Evolutionary conservation across 2,797 vertebrate genomes (phyloP).

Genomic region (Rhabdophis nuchalis): DNA sequence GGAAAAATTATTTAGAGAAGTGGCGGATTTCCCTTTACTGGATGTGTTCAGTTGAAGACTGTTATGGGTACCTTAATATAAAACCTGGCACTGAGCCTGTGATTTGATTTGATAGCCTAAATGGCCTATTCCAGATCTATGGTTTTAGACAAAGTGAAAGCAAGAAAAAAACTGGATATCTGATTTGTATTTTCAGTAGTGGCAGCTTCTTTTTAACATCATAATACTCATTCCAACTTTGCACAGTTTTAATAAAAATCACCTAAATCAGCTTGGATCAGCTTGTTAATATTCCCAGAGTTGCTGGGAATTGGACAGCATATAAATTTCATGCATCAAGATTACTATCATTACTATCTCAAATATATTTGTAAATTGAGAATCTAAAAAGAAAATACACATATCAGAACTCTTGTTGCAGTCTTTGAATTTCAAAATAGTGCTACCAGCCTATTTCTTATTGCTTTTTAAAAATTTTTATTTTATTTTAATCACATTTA

Average conservation of each 20-base stretch:
- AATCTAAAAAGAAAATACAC: conserved; percentile 4
- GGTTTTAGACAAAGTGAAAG: background rate
- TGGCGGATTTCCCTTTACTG: background rate
- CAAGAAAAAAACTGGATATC: background rate
- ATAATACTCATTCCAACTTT: background rate
- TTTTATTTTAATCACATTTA: too few relatives aligned
- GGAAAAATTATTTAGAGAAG: background rate
- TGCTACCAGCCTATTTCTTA: background rate
- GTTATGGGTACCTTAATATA: background rate
- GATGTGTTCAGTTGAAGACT: background rate
- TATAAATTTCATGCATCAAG: background rate
- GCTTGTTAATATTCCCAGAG: background rate
- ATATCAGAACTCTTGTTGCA: background rate
- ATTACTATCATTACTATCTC: background rate
- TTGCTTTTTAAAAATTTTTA: background rate
- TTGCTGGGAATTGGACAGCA: background rate
- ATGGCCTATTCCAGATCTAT: background rate
- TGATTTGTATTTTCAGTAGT: background rate
- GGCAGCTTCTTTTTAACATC: background rate
- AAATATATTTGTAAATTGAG: background rate
- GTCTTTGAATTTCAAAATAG: background rate
- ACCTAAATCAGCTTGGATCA: background rate
- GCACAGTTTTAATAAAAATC: background rate
- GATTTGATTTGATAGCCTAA: background rate
- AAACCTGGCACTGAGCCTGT: background rate